Percentiles rank a stretch among this genome's conserved stretches.
phyloP scores from a whole-genome alignment of 2,888 invertebrate genomes.

The Flexamia atlantica region DNA sequence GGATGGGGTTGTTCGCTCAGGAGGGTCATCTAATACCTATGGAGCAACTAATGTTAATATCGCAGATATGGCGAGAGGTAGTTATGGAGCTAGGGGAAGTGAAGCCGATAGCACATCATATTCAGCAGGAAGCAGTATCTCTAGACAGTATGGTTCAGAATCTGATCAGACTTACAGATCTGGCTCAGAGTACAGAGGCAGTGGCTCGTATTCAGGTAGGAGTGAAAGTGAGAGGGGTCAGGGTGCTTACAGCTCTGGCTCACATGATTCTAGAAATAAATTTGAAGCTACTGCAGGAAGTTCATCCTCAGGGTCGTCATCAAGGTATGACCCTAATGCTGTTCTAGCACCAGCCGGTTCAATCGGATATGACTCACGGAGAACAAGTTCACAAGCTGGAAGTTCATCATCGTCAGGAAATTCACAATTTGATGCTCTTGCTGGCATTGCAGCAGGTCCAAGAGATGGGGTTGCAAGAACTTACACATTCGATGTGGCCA shows the following conservation, averaged over 20 bases:
- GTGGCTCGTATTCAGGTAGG: neutral
- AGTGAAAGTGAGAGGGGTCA: conserved; percentile 27
- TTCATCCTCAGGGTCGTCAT: conserved; percentile 34
- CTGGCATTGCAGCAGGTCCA: conserved; percentile 66
- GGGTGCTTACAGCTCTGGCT: conserved; percentile 3
- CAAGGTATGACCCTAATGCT: conserved; percentile 35
- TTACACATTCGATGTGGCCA: conserved; percentile 66
- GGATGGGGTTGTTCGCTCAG: conserved; percentile 70
- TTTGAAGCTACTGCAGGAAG: conserved; percentile 45
- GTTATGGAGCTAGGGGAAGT: conserved; percentile 50
- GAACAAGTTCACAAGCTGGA: conserved; percentile 56
- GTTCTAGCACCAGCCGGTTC: neutral
- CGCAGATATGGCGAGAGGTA: conserved; percentile 38
- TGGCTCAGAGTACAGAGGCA: conserved; percentile 20
- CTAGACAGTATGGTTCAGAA: conserved; percentile 58
- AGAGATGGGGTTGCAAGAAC: conserved; percentile 67
- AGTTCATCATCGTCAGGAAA: neutral
- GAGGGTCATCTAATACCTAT: conserved; percentile 67
- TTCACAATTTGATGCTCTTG: conserved; percentile 56
- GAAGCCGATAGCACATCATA: conserved; percentile 18
- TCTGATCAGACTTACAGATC: conserved; percentile 35
- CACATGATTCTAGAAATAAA: conserved; percentile 44
- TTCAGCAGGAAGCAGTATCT: conserved; percentile 45
- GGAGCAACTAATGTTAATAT: conserved; percentile 61
- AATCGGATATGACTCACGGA: conserved; percentile 42